phyloP scores from a whole-genome alignment of 30 jellyfish, hydroid and myxozoan species.

The Nemopilema nomurai region DNA sequence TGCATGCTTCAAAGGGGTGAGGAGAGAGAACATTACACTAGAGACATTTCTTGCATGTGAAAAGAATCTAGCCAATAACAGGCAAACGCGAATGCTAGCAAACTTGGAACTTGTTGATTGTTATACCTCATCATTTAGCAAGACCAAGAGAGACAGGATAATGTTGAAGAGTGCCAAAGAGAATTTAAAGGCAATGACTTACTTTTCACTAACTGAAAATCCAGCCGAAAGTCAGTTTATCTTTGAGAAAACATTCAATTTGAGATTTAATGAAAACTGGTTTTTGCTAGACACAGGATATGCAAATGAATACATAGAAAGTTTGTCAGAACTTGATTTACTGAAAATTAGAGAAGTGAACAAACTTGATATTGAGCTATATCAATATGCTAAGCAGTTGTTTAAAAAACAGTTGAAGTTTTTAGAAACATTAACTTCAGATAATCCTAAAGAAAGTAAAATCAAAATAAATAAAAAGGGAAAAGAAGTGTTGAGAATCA shows the following conservation, averaged over 20 bases:
- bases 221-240: conserved; percentile 82
- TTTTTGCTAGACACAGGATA: conserved; percentile 65
- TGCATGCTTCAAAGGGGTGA: conserved; percentile 63
- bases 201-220: conserved; percentile 67
- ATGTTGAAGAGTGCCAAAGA: conserved; percentile 66
- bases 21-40: conserved; percentile 59
- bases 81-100: conserved; percentile 95
- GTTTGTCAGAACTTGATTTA: conserved; percentile 21
- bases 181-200: conserved; percentile 59
- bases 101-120: conserved; percentile 61
- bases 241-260: conserved; percentile 82
- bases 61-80: conserved; percentile 72
- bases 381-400: conserved; percentile 69
- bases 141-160: conserved; percentile 8
- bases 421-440: conserved; percentile 1
- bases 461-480: conserved; percentile 31
- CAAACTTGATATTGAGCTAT: conserved; percentile 66
- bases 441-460: conserved; percentile 10
- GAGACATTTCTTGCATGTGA: conserved; percentile 62
- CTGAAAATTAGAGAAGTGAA: conserved; percentile 37
- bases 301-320: conserved; percentile 68
- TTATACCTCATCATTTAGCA: conserved; percentile 13
- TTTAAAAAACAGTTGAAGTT: conserved; percentile 42
- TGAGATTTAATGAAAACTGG: conserved; percentile 69
- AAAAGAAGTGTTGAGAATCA: background rate